A percentile compares a stretch with the other conserved stretches of the same genome.
Evolutionary conservation across 2,113 vertebrate genomes (phyloP).

Genomic region (Microcebus tavaratra): DNA sequence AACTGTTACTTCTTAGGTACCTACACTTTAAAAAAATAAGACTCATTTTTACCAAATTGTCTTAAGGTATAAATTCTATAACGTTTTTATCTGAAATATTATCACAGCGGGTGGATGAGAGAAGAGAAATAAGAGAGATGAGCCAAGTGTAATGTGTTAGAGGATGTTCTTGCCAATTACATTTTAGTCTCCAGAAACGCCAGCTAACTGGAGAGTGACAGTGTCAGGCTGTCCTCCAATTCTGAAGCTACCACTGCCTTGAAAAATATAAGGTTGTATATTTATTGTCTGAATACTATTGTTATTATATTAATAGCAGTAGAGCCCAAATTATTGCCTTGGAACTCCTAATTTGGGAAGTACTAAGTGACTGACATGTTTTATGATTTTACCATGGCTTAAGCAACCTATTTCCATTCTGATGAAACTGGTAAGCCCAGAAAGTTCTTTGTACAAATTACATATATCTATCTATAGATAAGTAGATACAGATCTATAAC

Average conservation of each 20-base stretch:
- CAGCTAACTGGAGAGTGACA: background rate
- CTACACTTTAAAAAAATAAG: conserved; percentile 35
- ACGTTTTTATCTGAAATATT: background rate
- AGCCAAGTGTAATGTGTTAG: background rate
- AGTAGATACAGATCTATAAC: background rate
- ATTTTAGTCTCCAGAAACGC: background rate
- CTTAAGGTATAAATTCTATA: background rate
- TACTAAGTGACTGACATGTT: background rate
- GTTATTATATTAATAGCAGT: background rate
- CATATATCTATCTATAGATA: background rate
- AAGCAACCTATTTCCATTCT: background rate
- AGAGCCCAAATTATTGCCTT: background rate
- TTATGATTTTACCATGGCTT: background rate
- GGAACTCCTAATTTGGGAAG: background rate
- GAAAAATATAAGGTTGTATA: background rate
- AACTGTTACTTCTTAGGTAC: background rate
- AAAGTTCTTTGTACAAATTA: background rate
- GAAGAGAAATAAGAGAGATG: background rate
- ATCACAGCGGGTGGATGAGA: background rate
- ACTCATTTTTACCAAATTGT: conserved; percentile 9
- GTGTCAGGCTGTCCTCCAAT: background rate
- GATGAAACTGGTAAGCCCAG: background rate
- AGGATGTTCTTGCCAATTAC: background rate
- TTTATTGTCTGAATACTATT: background rate
- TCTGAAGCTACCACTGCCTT: background rate